Percentiles rank a stretch among this genome's conserved stretches.
Conservation (phyloP, 2,797 vertebrate species). For the Sorex maritimensis region DNA sequence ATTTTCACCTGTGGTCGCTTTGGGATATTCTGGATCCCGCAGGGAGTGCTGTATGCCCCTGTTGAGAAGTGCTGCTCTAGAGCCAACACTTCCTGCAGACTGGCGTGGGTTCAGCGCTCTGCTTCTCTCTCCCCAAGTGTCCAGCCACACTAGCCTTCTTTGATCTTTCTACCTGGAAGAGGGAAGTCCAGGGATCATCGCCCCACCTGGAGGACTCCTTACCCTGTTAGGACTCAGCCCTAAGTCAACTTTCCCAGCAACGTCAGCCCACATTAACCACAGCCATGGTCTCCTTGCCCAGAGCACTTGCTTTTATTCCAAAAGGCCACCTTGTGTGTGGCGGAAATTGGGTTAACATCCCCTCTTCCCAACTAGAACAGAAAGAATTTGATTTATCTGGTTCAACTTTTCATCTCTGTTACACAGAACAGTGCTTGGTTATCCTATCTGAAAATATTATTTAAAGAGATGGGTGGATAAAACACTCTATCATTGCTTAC, state of each 20-base stretch:
- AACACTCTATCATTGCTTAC: not conserved
- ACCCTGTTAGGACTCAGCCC: not conserved
- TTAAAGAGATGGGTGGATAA: not conserved
- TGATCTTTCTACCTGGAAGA: not conserved
- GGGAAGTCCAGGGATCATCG: too few relatives aligned
- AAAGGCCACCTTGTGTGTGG: not conserved
- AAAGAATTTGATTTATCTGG: not conserved
- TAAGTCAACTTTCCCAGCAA: not conserved
- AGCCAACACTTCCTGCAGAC: not conserved
- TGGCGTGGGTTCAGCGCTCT: not conserved
- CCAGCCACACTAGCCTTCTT: not conserved
- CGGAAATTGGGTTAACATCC: too few relatives aligned
- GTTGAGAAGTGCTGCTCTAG: too few relatives aligned
- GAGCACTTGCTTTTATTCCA: not conserved
- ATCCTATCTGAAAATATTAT: not conserved
- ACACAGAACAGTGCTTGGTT: not conserved
- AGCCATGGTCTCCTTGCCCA: too few relatives aligned
- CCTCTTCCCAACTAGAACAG: not conserved
- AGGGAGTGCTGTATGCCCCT: too few relatives aligned
- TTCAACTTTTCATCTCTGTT: not conserved
- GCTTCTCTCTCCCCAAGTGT: not conserved
- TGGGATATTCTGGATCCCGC: too few relatives aligned
- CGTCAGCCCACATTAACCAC: not conserved
- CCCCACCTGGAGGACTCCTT: not conserved
- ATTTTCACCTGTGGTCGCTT: too few relatives aligned